Conservation (phyloP, 2,888 invertebrate genomes). For the Himalopsyche anomala region DNA sequence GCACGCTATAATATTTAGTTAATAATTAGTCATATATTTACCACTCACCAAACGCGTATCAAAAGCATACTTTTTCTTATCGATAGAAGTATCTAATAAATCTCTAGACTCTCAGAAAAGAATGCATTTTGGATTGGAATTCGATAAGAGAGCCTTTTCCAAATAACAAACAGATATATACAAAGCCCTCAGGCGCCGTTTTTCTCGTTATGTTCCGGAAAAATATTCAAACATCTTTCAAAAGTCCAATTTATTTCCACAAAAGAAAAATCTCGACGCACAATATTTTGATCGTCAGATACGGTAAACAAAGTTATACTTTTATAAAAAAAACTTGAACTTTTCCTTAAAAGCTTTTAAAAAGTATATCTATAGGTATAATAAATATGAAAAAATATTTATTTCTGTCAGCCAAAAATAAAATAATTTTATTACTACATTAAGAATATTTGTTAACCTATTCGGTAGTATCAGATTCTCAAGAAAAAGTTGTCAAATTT, state of each 20-base stretch:
- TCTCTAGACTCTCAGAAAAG: background rate
- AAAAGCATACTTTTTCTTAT: background rate
- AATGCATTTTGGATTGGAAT: constrained; percentile 38
- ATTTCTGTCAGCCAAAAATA: background rate
- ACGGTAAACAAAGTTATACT: constrained; percentile 37
- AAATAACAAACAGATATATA: constrained; percentile 41
- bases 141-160: constrained; percentile 39
- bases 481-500: too few relatives aligned
- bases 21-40: too few relatives aligned
- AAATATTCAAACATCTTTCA: constrained; percentile 43
- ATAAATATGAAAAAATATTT: constrained; percentile 1
- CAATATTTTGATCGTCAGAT: constrained; percentile 43
- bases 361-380: background rate
- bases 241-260: constrained; percentile 43
- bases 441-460: too few relatives aligned
- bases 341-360: constrained; percentile 8
- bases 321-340: constrained; percentile 2
- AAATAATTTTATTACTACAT: too few relatives aligned
- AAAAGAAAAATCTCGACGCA: constrained; percentile 38
- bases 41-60: too few relatives aligned
- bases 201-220: constrained; percentile 40
- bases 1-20: too few relatives aligned
- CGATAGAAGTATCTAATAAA: background rate
- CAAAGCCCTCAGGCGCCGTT: constrained; percentile 40
- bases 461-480: too few relatives aligned